phyloP scores from a whole-genome alignment of 2,113 vertebrate species.

The Neodon shergylaensis region DNA sequence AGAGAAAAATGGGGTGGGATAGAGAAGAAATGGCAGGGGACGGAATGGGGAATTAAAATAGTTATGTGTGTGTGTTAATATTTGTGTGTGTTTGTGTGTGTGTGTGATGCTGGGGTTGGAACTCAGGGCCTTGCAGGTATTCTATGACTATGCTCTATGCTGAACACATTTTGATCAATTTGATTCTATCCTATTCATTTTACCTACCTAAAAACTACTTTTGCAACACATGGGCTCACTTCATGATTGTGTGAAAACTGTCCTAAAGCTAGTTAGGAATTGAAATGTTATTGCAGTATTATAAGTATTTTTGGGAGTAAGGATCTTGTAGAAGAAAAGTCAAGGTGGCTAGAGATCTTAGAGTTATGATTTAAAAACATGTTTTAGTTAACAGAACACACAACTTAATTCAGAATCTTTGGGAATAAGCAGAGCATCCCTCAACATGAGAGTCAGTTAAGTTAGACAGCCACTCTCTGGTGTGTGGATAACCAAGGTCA shows the following conservation, averaged over 20 bases:
- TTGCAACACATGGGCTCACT: neutral
- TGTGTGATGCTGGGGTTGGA: neutral
- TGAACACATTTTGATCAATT: neutral
- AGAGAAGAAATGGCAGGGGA: neutral
- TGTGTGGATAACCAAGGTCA: neutral
- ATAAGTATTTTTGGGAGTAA: neutral
- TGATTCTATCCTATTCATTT: neutral
- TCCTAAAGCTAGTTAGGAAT: constrained; percentile 19
- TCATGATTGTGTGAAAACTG: neutral
- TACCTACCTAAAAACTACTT: constrained; percentile 14
- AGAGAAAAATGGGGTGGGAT: neutral
- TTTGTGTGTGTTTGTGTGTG: neutral
- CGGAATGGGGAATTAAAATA: neutral
- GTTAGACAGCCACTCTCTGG: neutral
- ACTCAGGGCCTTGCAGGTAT: too few relatives aligned
- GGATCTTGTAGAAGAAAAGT: neutral
- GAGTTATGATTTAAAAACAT: constrained; percentile 19
- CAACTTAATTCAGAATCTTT: neutral
- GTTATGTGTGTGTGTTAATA: neutral
- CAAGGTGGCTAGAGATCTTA: constrained; percentile 15
- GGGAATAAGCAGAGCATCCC: neutral
- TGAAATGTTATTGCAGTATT: neutral
- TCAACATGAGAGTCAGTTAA: neutral
- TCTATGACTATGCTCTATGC: neutral
- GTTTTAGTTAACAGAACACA: neutral